These are phyloP conservation scores for Perca fluviatilis DNA, from an alignment of 2,113 vertebrate species.

Conservation along the genomic window DNA sequence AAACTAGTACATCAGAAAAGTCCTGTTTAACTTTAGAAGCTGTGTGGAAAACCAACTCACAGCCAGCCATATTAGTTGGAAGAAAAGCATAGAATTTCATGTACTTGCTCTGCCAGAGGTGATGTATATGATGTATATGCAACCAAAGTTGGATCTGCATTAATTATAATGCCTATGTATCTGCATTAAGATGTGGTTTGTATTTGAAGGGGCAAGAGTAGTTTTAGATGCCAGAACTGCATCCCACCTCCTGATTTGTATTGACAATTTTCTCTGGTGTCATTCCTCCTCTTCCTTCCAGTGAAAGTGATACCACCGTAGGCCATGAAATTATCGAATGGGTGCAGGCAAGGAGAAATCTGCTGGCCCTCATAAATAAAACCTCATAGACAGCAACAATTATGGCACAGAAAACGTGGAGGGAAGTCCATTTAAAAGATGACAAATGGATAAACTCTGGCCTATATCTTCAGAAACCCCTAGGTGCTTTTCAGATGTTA, in stretches of 20 bases:
- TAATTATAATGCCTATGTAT: not conserved
- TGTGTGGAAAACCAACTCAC: not conserved
- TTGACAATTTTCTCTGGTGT: not conserved
- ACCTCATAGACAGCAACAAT: constrained; percentile 2
- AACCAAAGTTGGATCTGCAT: too few species aligned
- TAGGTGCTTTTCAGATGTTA: constrained; percentile 68
- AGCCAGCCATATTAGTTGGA: not conserved
- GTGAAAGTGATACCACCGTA: not conserved
- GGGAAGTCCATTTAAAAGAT: constrained; percentile 41
- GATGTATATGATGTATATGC: not conserved
- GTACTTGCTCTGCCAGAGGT: not conserved
- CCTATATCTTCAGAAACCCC: constrained; percentile 64
- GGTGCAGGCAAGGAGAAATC: constrained; percentile 2
- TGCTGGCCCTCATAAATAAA: constrained; percentile 6
- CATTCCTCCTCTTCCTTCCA: not conserved
- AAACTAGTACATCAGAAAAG: not conserved
- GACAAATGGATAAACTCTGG: constrained; percentile 52
- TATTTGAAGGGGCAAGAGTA: not conserved
- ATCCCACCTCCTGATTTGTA: not conserved
- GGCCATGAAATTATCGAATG: constrained; percentile 23
- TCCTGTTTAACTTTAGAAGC: not conserved
- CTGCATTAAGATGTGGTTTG: not conserved
- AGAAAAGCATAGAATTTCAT: not conserved
- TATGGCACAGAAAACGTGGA: constrained; percentile 22
- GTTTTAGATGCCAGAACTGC: not conserved